Evolutionary conservation across 2,797 vertebrate species (phyloP).

Genomic region (Vultur gryphus): DNA sequence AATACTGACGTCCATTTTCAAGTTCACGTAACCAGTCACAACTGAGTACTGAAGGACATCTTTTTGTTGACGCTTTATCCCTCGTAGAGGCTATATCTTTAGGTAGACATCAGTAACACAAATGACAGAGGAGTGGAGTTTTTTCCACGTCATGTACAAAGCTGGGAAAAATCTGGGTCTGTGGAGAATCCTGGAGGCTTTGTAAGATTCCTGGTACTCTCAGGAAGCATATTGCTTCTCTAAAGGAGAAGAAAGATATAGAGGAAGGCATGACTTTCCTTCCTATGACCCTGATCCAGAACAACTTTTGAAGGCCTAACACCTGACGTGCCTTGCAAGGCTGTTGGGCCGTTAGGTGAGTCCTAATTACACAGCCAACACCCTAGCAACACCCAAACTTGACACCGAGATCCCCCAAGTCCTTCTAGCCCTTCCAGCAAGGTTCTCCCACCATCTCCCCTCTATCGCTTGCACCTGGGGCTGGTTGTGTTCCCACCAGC

Average conservation of each 20-base stretch:
- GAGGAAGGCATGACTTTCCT: background rate
- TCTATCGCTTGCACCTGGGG: no score
- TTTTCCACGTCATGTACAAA: background rate
- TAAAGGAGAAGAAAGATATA: background rate
- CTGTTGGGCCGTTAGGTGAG: accelerated
- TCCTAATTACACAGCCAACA: accelerated
- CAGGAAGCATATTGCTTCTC: accelerated
- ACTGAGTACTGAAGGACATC: background rate
- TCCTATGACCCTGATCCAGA: accelerated
- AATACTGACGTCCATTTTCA: background rate
- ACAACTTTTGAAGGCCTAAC: background rate
- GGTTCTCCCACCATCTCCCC: no score
- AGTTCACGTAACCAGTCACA: background rate
- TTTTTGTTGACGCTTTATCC: background rate
- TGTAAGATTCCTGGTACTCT: background rate
- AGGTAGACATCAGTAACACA: background rate
- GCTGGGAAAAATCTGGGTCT: background rate
- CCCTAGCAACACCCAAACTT: no score
- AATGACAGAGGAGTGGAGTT: background rate
- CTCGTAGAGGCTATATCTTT: accelerated
- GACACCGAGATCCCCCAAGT: no score
- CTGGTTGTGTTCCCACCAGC: background rate
- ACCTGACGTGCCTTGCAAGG: background rate
- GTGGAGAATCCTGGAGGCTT: background rate
- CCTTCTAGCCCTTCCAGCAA: background rate